Percentiles rank a stretch among this genome's conserved stretches.
Conservation (phyloP, 2,113 vertebrate species). For the Planiliza haematocheilus region DNA sequence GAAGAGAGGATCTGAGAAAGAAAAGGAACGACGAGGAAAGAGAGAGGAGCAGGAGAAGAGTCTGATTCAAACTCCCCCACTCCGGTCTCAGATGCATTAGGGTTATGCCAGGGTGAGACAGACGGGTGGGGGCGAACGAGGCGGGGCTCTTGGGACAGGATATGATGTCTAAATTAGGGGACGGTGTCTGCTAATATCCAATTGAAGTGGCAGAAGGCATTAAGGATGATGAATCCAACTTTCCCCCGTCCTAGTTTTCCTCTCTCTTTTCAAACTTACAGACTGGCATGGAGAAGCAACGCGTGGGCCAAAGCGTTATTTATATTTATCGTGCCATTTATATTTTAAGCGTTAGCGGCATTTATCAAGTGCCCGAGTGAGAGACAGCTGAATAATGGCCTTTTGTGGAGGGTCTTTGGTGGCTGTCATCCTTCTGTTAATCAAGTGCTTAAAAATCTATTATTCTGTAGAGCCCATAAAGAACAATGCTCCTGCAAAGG, state of each 20-base stretch:
- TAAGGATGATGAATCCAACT: conserved; percentile 70
- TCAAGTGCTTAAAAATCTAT: conserved; percentile 68
- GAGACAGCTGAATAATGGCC: conserved; percentile 53
- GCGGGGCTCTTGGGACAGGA: conserved; percentile 58
- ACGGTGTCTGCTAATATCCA: conserved; percentile 54
- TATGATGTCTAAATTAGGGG: conserved; percentile 74
- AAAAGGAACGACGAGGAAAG: too few relatives aligned
- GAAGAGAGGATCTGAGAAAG: too few relatives aligned
- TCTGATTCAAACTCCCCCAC: too few relatives aligned
- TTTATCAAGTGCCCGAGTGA: conserved; percentile 42
- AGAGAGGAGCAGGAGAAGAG: conserved; percentile 7
- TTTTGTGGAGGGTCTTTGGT: conserved; percentile 47
- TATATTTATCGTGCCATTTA: conserved; percentile 66
- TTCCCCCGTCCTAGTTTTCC: conserved; percentile 62
- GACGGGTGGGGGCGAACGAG: conserved; percentile 35
- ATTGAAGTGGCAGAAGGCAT: conserved; percentile 70
- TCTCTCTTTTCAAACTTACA: conserved; percentile 48
- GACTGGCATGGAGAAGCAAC: conserved; percentile 30
- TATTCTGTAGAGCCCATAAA: conserved; percentile 51
- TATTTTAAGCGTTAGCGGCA: conserved; percentile 45
- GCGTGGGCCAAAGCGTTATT: conserved; percentile 53
- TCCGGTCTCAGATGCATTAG: conserved; percentile 19
- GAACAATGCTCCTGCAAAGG: conserved; percentile 42
- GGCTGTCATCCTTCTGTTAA: conserved; percentile 58
- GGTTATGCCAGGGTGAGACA: conserved; percentile 60